phyloP scores from a whole-genome alignment of 2,888 invertebrate genomes.

The Andrena camellia region DNA sequence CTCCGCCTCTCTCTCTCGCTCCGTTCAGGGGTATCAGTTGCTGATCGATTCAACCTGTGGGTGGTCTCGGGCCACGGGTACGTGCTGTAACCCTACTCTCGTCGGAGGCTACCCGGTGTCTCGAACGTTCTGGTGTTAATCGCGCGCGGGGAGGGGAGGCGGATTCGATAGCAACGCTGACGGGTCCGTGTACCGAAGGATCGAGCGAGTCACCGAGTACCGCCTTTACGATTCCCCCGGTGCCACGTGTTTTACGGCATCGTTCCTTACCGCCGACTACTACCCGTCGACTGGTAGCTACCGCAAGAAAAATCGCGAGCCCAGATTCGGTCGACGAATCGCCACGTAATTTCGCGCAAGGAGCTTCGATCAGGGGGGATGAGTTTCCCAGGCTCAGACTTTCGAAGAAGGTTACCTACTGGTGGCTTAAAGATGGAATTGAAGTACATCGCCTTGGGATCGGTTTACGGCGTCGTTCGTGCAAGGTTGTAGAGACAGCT shows the following conservation, averaged over 20 bases:
- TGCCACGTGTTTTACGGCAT: constrained; percentile 60
- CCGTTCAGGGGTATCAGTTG: constrained; percentile 78
- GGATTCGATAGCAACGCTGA: background rate
- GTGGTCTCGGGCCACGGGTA: constrained; percentile 80
- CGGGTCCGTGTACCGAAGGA: background rate
- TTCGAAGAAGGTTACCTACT: background rate
- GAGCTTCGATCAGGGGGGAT: background rate
- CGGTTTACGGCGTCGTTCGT: constrained; percentile 19
- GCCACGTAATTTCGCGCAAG: constrained; percentile 24
- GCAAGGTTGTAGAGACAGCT: background rate
- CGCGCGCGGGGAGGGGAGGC: constrained; percentile 4
- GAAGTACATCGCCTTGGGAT: background rate
- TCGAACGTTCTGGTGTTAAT: constrained; percentile 59
- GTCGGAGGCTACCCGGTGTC: constrained; percentile 78
- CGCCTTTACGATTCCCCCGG: constrained; percentile 48
- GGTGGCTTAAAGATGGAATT: background rate
- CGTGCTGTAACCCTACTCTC: constrained; percentile 80
- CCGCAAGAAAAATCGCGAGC: constrained; percentile 53
- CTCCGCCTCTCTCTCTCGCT: constrained; percentile 45
- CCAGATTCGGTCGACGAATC: constrained; percentile 13
- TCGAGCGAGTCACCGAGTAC: constrained; percentile 59
- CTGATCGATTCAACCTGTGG: constrained; percentile 83
- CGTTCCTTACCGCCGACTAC: constrained; percentile 58
- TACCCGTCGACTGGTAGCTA: constrained; percentile 56
- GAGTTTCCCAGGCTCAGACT: background rate